Evolutionary conservation across 2,797 vertebrate species (phyloP).

Genomic region (Ispidina lecontei): DNA sequence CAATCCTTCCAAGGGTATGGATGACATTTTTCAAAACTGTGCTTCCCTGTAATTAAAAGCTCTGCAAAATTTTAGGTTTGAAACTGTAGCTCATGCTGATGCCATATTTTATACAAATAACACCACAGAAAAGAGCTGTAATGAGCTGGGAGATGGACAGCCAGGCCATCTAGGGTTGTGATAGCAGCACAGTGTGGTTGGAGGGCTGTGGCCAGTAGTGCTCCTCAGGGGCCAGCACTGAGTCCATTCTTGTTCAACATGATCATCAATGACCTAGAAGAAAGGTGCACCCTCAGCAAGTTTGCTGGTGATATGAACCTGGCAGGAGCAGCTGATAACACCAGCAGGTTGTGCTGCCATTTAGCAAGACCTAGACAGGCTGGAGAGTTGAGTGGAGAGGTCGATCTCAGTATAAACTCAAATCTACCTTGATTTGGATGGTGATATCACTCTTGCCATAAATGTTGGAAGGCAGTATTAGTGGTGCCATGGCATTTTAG

Average conservation of each 20-base stretch:
- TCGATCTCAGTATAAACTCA: not conserved
- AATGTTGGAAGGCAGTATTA: not conserved
- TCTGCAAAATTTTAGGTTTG: slow-evolving; percentile 63
- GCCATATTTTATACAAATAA: slow-evolving; percentile 37
- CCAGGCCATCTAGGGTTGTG: not conserved
- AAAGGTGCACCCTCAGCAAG: not conserved
- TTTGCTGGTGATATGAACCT: not conserved
- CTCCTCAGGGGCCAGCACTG: not conserved
- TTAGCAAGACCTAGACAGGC: not conserved
- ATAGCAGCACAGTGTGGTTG: not conserved
- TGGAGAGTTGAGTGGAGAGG: not conserved
- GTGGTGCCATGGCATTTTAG: not conserved
- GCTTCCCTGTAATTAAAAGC: slow-evolving; percentile 59
- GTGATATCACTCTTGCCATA: not conserved
- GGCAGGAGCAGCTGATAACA: not conserved
- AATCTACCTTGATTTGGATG: not conserved
- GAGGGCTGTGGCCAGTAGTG: not conserved
- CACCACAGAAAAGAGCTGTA: slow-evolving; percentile 19
- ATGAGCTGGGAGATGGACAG: not conserved
- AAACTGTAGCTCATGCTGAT: slow-evolving; percentile 30
- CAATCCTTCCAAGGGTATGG: slow-evolving; percentile 49
- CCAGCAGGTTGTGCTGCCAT: not conserved
- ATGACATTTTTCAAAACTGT: slow-evolving; percentile 59
- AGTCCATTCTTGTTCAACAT: not conserved
- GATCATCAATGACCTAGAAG: not conserved